phyloP scores from a whole-genome alignment of 2,888 invertebrate genomes.

The Gortyna flavago region DNA sequence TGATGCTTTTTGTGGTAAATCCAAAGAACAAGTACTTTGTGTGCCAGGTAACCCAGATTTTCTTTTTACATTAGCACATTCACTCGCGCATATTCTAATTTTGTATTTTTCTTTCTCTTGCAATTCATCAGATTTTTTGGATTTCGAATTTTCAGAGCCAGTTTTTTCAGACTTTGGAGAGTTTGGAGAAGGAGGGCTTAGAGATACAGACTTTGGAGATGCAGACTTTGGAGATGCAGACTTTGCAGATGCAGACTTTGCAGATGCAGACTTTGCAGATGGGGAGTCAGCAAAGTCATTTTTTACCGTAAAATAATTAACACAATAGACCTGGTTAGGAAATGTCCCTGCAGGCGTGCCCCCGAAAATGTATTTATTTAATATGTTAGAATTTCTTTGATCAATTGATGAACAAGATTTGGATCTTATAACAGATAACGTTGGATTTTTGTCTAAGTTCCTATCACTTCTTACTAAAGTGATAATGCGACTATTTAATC shows the following conservation, averaged over 20 bases:
- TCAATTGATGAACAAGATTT: constrained; percentile 75
- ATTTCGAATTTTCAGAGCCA: constrained; percentile 58
- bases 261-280: constrained; percentile 9
- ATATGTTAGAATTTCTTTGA: constrained; percentile 69
- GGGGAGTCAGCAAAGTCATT: constrained; percentile 66
- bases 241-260: not conserved
- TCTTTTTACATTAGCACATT: constrained; percentile 66
- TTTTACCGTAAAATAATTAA: constrained; percentile 82
- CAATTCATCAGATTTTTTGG: constrained; percentile 55
- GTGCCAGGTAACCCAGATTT: constrained; percentile 48
- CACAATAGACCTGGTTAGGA: constrained; percentile 78
- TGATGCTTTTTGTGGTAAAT: constrained; percentile 71
- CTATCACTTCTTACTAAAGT: constrained; percentile 71
- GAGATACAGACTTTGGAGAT: constrained; percentile 3
- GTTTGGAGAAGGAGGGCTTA: not conserved
- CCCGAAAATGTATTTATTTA: constrained; percentile 80
- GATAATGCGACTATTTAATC: constrained; percentile 20
- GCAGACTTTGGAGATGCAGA: not conserved
- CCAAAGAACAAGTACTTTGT: constrained; percentile 71
- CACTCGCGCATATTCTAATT: constrained; percentile 70
- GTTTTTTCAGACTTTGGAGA: constrained; percentile 22
- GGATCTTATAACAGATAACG: constrained; percentile 65
- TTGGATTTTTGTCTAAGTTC: constrained; percentile 61
- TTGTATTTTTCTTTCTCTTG: constrained; percentile 61
- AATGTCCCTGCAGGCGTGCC: constrained; percentile 65